phyloP scores from a whole-genome alignment of 2,797 vertebrate genomes.

The Pyrocephalus nanus region DNA sequence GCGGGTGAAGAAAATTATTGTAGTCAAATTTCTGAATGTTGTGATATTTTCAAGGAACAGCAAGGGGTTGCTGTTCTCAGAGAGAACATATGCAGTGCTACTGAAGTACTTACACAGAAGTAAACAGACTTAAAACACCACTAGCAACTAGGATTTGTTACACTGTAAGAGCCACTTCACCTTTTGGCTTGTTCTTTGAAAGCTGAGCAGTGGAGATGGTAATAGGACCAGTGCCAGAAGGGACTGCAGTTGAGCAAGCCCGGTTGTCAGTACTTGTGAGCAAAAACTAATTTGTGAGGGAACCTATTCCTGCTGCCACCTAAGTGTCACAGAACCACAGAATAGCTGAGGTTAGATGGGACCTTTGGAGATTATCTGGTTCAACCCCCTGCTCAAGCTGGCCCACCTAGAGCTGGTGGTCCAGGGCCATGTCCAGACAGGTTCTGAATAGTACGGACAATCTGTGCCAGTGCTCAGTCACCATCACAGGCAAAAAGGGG shows the following conservation, averaged over 20 bases:
- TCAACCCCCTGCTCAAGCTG: not conserved
- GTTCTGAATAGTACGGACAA: not conserved
- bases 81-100: not conserved
- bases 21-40: not conserved
- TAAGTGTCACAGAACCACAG: not conserved
- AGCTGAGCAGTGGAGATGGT: not conserved
- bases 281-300: not conserved
- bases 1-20: not conserved
- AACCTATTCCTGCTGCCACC: not conserved
- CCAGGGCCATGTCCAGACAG: not conserved
- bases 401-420: not conserved
- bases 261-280: not conserved
- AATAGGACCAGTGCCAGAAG: not conserved
- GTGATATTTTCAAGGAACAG: not conserved
- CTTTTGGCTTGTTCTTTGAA: not conserved
- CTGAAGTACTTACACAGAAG: not conserved
- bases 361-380: not conserved
- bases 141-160: not conserved
- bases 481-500: not conserved
- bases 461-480: not conserved
- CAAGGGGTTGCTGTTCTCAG: not conserved
- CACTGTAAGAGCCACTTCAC: not conserved
- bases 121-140: not conserved
- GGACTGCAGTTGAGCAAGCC: not conserved
- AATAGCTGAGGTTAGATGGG: not conserved